phyloP scores from a whole-genome alignment of 2,888 invertebrate genomes.

The Hymenopus coronatus region DNA sequence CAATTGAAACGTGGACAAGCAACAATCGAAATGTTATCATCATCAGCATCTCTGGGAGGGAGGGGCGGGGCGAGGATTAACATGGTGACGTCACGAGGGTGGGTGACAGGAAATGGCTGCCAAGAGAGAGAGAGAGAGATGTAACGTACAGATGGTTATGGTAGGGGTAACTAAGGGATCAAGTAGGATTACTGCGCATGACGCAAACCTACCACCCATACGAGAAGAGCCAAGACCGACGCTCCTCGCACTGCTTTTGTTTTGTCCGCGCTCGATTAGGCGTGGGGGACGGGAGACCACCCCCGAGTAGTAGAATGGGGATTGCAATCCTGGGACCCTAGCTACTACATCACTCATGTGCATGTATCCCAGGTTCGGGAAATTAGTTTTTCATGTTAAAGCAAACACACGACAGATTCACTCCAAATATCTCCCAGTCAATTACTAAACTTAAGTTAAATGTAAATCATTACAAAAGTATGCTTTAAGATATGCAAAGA shows the following conservation, averaged over 20 bases:
- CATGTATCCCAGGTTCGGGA: background rate
- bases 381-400: background rate
- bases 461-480: too few relatives aligned
- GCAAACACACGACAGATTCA: background rate
- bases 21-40: background rate
- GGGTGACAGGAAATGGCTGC: constrained; percentile 20
- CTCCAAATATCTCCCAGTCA: background rate
- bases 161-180: constrained; percentile 21
- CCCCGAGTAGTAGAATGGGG: background rate
- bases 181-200: constrained; percentile 24
- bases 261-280: background rate
- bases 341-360: background rate
- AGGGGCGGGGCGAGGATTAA: constrained; percentile 18
- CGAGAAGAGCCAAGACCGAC: background rate
- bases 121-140: constrained; percentile 13
- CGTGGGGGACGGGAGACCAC: background rate
- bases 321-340: background rate
- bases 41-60: background rate
- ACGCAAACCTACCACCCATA: background rate
- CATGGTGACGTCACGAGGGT: constrained; percentile 24
- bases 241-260: background rate
- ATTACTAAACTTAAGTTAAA: background rate
- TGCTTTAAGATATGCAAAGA: too few relatives aligned
- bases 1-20: background rate
- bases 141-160: background rate